phyloP scores from a whole-genome alignment of 2,888 invertebrate genomes.

The Pegoplata infirma region DNA sequence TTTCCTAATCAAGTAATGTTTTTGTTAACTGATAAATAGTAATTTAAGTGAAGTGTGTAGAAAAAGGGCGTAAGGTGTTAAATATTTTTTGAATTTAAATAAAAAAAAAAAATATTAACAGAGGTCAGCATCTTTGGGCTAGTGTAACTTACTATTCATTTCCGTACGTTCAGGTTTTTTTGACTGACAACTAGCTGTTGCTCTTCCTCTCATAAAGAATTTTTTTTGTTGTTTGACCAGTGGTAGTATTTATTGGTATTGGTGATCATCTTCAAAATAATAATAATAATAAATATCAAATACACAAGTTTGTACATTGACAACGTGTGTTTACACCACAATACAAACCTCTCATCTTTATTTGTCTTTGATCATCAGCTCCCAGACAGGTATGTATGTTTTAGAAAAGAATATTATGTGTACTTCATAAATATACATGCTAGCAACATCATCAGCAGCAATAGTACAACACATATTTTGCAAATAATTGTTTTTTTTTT shows the following conservation, averaged over 20 bases:
- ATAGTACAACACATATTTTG: constrained; percentile 14
- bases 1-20: not conserved
- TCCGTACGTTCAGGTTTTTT: constrained; percentile 33
- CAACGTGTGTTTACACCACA: constrained; percentile 49
- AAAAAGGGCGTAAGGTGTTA: constrained; percentile 32
- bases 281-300: constrained; percentile 19
- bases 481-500: constrained; percentile 11
- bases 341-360: not conserved
- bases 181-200: constrained; percentile 29
- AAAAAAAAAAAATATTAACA: constrained; percentile 41
- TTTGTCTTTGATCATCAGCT: not conserved
- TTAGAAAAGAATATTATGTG: constrained; percentile 1
- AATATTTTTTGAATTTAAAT: constrained; percentile 13
- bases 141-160: constrained; percentile 17
- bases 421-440: not conserved
- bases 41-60: not conserved
- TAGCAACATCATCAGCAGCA: not conserved
- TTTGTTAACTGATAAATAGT: not conserved
- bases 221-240: constrained; percentile 52
- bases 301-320: constrained; percentile 23
- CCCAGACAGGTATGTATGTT: constrained; percentile 27
- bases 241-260: constrained; percentile 11
- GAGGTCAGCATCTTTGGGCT: constrained; percentile 51
- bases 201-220: constrained; percentile 16
- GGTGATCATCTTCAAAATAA: constrained; percentile 22